Conservation (phyloP, 2,113 vertebrate species). For the Anoplopoma fimbria region DNA sequence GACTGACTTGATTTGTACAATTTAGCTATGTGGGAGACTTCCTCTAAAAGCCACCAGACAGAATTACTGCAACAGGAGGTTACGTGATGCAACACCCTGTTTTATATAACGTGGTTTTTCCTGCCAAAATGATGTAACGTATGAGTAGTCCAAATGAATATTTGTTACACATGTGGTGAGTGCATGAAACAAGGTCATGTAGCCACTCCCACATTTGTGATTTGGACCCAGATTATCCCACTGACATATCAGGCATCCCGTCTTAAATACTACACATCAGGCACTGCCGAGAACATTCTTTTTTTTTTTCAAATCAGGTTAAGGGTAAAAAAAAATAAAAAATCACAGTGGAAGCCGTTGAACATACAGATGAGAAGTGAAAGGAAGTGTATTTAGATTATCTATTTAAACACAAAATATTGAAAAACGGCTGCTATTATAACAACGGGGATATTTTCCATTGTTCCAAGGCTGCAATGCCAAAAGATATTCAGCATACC, state of each 20-base stretch:
- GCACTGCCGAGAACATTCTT: conserved; percentile 40
- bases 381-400: neutral
- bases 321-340: neutral
- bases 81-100: neutral
- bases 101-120: neutral
- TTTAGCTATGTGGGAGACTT: neutral
- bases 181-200: conserved; percentile 29
- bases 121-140: conserved; percentile 12
- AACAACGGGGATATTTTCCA: neutral
- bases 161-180: neutral
- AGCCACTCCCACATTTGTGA: conserved; percentile 22
- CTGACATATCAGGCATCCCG: neutral
- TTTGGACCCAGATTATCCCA: conserved; percentile 54
- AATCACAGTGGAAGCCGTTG: neutral
- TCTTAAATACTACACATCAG: neutral
- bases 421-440: neutral
- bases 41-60: neutral
- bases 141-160: conserved; percentile 13
- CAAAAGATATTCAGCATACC: neutral
- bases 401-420: too few species aligned
- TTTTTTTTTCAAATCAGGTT: conserved; percentile 43
- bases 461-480: neutral
- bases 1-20: neutral
- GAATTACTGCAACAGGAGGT: neutral
- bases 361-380: neutral